A percentile compares a stretch with the other conserved stretches of the same genome.
Evolutionary conservation across 2,888 invertebrate genomes (phyloP).

Genomic region (Lepidonotus clava): DNA sequence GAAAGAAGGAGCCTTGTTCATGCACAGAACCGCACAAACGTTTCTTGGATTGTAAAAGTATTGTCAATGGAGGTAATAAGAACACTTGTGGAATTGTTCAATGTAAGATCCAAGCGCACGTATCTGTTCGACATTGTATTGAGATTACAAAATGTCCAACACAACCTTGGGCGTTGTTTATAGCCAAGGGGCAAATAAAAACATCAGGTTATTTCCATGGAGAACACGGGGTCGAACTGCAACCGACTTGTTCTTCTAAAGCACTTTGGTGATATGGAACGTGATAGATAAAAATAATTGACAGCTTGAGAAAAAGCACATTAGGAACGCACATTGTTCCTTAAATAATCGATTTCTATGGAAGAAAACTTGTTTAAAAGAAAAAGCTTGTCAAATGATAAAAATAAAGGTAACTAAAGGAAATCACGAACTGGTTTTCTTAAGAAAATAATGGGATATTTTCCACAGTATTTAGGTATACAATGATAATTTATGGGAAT

Average conservation of each 20-base stretch:
- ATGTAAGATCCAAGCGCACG: not conserved
- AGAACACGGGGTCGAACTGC: not conserved
- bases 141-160: not conserved
- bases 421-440: too few relatives aligned
- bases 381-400: too few relatives aligned
- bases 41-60: not conserved
- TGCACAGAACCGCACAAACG: slow-evolving; percentile 3
- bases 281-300: too few relatives aligned
- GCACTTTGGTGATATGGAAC: not conserved
- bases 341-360: too few relatives aligned
- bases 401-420: too few relatives aligned
- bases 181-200: not conserved
- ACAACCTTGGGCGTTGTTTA: not conserved
- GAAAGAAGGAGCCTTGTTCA: not conserved
- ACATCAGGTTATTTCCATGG: not conserved
- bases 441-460: too few relatives aligned
- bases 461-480: too few relatives aligned
- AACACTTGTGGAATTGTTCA: not conserved
- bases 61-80: too few relatives aligned
- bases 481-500: too few relatives aligned
- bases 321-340: too few relatives aligned
- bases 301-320: too few relatives aligned
- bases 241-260: not conserved
- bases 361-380: too few relatives aligned
- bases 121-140: not conserved